Conservation (phyloP, 2,888 invertebrate genomes). For the Polyommatus icarus region DNA sequence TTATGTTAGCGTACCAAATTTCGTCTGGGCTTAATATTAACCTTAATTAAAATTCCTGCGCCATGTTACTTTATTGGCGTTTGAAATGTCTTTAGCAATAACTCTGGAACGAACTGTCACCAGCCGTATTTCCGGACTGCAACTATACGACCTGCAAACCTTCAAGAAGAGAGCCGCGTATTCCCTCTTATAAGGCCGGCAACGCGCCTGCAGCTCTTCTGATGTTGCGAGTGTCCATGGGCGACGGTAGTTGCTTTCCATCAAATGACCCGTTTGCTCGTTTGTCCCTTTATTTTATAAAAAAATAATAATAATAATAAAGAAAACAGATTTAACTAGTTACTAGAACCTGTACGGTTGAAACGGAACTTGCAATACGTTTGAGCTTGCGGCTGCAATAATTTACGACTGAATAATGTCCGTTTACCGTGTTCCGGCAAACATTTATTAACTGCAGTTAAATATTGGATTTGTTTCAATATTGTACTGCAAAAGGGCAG, state of each 20-base stretch:
- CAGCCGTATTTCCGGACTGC: no score
- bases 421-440: not conserved
- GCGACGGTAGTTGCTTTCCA: no score
- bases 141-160: no score
- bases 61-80: not conserved
- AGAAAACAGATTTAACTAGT: conserved; percentile 3
- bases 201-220: no score
- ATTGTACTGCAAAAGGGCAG: not conserved
- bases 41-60: not conserved
- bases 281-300: no score
- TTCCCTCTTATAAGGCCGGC: no score
- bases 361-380: not conserved
- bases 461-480: conserved; percentile 27
- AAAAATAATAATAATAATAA: not conserved
- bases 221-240: no score
- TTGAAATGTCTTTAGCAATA: not conserved
- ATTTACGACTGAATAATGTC: not conserved
- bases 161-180: no score
- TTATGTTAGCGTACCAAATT: not conserved
- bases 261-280: no score
- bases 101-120: no score
- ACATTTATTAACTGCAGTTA: not conserved
- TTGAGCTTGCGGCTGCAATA: conserved; percentile 1
- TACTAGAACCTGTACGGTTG: not conserved
- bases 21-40: not conserved